Conservation (phyloP, 2,113 vertebrate species). For the Oriolus oriolus region DNA sequence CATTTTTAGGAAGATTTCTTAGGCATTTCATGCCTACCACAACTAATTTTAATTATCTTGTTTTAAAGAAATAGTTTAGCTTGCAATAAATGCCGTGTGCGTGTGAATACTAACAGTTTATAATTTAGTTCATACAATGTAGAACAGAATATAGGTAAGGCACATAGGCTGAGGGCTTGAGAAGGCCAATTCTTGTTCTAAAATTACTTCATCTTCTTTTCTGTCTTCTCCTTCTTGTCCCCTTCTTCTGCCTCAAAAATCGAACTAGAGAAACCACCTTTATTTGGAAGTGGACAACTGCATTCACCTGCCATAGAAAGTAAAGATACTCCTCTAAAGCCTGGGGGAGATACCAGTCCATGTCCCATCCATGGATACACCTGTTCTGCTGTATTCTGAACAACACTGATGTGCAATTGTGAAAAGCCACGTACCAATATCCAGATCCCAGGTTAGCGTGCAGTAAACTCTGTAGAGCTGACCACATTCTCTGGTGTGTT, state of each 20-base stretch:
- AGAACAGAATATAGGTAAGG: background rate
- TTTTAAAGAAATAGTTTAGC: slow-evolving; percentile 43
- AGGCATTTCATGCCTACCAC: background rate
- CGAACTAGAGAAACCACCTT: background rate
- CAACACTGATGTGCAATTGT: rapidly evolving
- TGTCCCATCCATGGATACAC: background rate
- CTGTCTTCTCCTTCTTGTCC: background rate
- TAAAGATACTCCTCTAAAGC: background rate
- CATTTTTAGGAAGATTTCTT: background rate
- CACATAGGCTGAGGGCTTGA: background rate
- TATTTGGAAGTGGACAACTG: background rate
- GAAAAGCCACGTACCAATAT: background rate
- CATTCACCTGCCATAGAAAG: background rate
- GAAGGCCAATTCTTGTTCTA: background rate
- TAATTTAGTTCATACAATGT: background rate
- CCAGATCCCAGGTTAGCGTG: background rate
- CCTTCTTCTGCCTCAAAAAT: background rate
- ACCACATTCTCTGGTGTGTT: background rate
- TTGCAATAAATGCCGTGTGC: background rate
- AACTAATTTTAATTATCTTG: slow-evolving; percentile 36
- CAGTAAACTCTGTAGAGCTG: background rate
- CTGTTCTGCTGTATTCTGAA: background rate
- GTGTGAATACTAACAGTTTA: slow-evolving; percentile 7
- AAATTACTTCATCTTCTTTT: background rate
- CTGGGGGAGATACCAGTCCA: background rate